Percentiles rank a stretch among this genome's conserved stretches.
Evolutionary conservation across 1,140 invertebrate genomes (phyloP).

Genomic region (Drepana arcuata): DNA sequence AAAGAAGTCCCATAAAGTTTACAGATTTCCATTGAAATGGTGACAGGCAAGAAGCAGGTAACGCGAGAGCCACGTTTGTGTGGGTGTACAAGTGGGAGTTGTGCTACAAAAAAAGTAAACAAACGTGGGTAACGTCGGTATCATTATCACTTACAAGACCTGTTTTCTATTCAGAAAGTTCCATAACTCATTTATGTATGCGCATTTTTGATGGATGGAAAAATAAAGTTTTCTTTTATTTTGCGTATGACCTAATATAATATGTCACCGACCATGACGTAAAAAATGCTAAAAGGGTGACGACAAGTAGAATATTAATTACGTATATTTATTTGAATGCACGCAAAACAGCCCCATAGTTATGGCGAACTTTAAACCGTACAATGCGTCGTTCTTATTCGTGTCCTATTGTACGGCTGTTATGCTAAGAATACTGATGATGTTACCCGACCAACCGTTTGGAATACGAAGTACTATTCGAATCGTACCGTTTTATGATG

Average conservation of each 20-base stretch:
- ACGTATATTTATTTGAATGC: constrained; percentile 31
- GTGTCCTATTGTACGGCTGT: constrained; percentile 22
- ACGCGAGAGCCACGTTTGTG: constrained; percentile 26
- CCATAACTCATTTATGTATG: no score
- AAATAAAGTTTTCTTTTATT: no score
- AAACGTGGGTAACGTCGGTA: constrained; percentile 18
- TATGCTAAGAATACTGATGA: constrained; percentile 45
- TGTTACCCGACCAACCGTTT: constrained; percentile 20
- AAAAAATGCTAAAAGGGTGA: no score
- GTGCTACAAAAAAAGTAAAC: constrained; percentile 40
- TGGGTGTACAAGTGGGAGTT: constrained; percentile 27
- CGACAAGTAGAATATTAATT: no score
- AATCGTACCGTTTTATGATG: constrained; percentile 7
- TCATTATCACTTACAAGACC: constrained; percentile 15
- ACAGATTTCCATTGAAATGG: constrained; percentile 18
- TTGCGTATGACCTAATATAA: no score
- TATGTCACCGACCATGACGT: no score
- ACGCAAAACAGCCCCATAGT: constrained; percentile 28
- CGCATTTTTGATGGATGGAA: no score
- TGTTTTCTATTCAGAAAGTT: no score
- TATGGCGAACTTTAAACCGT: constrained; percentile 42
- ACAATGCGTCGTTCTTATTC: constrained; percentile 58
- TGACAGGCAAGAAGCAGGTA: constrained; percentile 29
- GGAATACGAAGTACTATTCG: constrained; percentile 6
- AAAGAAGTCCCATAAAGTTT: constrained; percentile 3